Evolutionary conservation across 2,797 vertebrate species (phyloP).

Genomic region (Eupleurogrammus muticus): DNA sequence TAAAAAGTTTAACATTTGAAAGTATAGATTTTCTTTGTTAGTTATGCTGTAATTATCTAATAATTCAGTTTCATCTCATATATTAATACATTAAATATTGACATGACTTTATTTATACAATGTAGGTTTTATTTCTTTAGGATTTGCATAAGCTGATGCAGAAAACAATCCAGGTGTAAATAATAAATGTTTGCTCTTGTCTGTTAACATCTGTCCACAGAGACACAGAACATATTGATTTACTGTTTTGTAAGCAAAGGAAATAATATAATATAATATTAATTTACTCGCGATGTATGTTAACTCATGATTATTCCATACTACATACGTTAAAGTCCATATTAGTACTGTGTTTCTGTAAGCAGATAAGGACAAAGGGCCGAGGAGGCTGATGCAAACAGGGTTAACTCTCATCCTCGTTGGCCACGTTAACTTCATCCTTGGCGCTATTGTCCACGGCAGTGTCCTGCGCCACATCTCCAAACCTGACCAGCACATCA

Average conservation of each 20-base stretch:
- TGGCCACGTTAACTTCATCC: constrained; percentile 91
- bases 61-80: background rate
- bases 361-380: constrained; percentile 85
- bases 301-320: no score
- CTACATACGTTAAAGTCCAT: no score
- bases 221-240: background rate
- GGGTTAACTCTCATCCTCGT: constrained; percentile 90
- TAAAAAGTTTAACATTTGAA: background rate
- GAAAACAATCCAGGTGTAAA: no score
- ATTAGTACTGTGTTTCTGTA: constrained; percentile 5
- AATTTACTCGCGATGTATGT: background rate
- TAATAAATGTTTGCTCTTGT: no score
- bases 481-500: constrained; percentile 82
- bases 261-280: no score
- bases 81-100: background rate
- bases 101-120: background rate
- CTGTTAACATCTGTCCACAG: background rate
- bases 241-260: background rate
- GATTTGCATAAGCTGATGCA: no score
- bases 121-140: no score
- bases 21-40: background rate
- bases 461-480: constrained; percentile 92
- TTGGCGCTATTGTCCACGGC: constrained; percentile 94
- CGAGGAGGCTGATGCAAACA: constrained; percentile 87
- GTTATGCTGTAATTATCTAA: background rate